Evolutionary conservation across 2,797 vertebrate species (phyloP), one percentile per base, ranked within the genome.

Genomic region (Pyrocephalus nanus): DNA sequence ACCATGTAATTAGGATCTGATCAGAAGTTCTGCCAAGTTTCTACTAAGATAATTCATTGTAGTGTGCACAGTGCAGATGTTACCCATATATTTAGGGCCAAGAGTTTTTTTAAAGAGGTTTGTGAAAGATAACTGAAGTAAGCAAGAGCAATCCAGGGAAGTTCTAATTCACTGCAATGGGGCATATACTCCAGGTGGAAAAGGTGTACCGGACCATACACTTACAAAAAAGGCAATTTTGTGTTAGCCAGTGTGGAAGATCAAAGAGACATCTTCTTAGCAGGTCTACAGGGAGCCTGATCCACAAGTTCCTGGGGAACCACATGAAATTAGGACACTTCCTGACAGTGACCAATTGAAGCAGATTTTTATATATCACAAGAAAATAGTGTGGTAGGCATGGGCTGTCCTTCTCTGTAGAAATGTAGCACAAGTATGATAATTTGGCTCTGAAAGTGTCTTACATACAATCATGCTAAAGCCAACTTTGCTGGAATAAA

Each of bases 381-480:
- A 80, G 8, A 12, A 78, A 88, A 72, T 13, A 36, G 5, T 22
- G 19, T 71, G 43, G 51, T n/a, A 69, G 23, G 9, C 30, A 55
- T 26, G n/a, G 26, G 23, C 16, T 53, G 23, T 75, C 50, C 36
- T 45, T 58, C 70, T 62, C 25, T 20, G 43, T 9, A 86, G 81
- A 86, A 88, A n/a, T 58, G 40, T 23, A 75, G 32, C 13, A 60
- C 15, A 88, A 50, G 21, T 38, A 40, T 20, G 30, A 62, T 22
- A 78, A 88, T 78, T 90, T 90, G 48, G 5, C n/a, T 92, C 70
- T 75, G 47, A 93, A 70, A 18, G 32, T 73, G 55, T 60, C 62
- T 60, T 60, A 38, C 76, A 57, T 34, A 38, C 11, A 66, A 38
- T 16, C 57, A 34, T 7, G 12, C 6, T 78, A 67, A 82, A 79